Evolutionary conservation across 2,797 vertebrate species (phyloP).

Genomic region (Chaetophractus vellerosus): DNA sequence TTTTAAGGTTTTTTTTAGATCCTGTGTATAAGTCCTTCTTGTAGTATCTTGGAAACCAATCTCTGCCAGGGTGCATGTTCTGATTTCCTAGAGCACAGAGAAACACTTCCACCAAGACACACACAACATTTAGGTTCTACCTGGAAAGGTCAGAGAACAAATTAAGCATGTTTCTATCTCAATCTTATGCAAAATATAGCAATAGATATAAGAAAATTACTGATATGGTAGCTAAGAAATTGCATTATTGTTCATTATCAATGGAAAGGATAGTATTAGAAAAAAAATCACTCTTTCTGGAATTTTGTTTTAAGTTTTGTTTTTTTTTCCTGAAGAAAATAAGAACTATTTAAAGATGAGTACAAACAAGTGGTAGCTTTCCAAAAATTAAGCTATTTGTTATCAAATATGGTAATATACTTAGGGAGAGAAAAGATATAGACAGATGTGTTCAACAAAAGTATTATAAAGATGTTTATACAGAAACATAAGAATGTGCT

Average conservation of each 20-base stretch:
- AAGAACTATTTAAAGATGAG: background rate
- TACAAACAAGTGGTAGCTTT: background rate
- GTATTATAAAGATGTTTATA: background rate
- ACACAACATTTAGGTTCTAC: background rate
- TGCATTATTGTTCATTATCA: background rate
- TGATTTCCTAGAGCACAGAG: background rate
- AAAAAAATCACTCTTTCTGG: background rate
- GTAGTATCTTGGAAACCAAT: background rate
- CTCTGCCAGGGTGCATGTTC: background rate
- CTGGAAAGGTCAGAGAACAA: background rate
- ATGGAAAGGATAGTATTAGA: background rate
- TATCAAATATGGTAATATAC: background rate
- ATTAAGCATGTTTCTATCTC: background rate
- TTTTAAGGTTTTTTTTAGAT: slow-evolving; percentile 5
- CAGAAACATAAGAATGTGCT: background rate
- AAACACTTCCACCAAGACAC: background rate
- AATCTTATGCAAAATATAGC: background rate
- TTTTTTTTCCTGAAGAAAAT: slow-evolving; percentile 51
- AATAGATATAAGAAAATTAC: background rate
- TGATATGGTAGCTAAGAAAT: background rate
- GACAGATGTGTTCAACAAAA: background rate
- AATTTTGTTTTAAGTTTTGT: slow-evolving; percentile 7
- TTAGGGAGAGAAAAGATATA: background rate
- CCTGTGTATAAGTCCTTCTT: background rate
- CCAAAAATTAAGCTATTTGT: background rate